These are phyloP conservation scores for Cotesia typhae DNA, from an alignment of 1,140 invertebrate species.

Conservation along the genomic window DNA sequence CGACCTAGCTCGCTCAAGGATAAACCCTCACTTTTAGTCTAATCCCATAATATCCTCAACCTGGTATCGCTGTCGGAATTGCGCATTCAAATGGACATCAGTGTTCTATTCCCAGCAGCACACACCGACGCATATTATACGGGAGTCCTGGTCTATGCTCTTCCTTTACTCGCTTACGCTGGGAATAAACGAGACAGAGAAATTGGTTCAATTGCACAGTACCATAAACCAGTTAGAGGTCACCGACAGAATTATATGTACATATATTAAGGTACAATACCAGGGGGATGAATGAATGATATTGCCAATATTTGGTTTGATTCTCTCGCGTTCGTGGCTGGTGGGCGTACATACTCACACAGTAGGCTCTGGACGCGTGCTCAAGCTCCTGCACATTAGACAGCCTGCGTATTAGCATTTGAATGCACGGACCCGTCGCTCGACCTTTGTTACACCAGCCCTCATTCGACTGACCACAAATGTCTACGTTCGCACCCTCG, in stretches of 20 bases:
- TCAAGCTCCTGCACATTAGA: constrained; percentile 54
- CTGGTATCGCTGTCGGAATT: constrained; percentile 45
- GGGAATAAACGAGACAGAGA: background rate
- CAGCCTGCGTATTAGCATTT: constrained; percentile 60
- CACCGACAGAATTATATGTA: constrained; percentile 25
- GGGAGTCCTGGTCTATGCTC: too few relatives aligned
- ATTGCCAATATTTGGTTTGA: constrained; percentile 67
- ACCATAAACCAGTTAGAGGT: constrained; percentile 35
- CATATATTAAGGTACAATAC: constrained; percentile 45
- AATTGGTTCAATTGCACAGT: background rate
- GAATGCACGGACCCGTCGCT: constrained; percentile 56
- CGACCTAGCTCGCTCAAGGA: background rate
- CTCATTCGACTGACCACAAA: constrained; percentile 49
- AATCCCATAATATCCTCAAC: constrained; percentile 42
- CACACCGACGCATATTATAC: background rate
- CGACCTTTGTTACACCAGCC: constrained; percentile 56
- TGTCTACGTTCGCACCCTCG: constrained; percentile 39
- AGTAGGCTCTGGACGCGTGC: constrained; percentile 8
- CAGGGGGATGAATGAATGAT: constrained; percentile 55
- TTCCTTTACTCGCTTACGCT: too few relatives aligned
- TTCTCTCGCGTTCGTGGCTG: constrained; percentile 52
- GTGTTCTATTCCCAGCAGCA: constrained; percentile 41
- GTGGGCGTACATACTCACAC: constrained; percentile 41
- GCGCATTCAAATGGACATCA: constrained; percentile 52
- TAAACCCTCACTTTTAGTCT: constrained; percentile 18